phyloP scores from a whole-genome alignment of 2,888 invertebrate species.

The Mesorhabditis belari region DNA sequence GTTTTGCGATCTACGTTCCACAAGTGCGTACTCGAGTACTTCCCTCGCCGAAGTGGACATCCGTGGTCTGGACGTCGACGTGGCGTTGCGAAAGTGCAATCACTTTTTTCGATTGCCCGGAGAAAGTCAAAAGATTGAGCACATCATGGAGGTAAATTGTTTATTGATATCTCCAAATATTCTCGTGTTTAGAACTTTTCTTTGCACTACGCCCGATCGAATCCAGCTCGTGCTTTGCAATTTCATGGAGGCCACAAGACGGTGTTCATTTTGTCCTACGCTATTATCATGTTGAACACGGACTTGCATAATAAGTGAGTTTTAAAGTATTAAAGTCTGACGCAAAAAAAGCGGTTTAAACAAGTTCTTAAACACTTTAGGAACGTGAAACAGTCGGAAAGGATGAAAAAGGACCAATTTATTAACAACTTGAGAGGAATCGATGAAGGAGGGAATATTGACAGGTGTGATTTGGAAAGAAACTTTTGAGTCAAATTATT shows the following conservation, averaged over 20 bases:
- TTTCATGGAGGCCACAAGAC: conserved; percentile 52
- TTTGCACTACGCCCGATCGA: conserved; percentile 85
- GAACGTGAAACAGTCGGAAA: conserved; percentile 74
- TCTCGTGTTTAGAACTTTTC: conserved; percentile 65
- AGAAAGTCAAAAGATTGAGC: conserved; percentile 53
- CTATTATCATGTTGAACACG: conserved; percentile 97
- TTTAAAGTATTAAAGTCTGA: no score
- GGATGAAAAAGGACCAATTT: conserved; percentile 77
- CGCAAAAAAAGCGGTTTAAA: no score
- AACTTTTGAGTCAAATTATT: no score
- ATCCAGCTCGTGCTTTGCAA: conserved; percentile 76
- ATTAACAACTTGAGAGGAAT: conserved; percentile 35
- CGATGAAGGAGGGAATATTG: conserved; percentile 27
- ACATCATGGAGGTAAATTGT: conserved; percentile 41
- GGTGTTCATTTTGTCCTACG: conserved; percentile 73
- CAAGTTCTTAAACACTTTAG: no score
- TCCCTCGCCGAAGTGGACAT: conserved; percentile 82
- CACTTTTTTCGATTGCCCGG: conserved; percentile 82
- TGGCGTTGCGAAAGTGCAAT: conserved; percentile 68
- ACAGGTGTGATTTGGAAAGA: conserved; percentile 5
- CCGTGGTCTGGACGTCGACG: conserved; percentile 90
- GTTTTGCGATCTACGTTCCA: conserved; percentile 90
- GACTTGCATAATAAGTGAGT: conserved; percentile 94
- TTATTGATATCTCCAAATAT: conserved; percentile 53
- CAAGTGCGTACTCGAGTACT: conserved; percentile 86